Conservation (phyloP, 1,140 invertebrate species). For the Drosophila mayri region DNA sequence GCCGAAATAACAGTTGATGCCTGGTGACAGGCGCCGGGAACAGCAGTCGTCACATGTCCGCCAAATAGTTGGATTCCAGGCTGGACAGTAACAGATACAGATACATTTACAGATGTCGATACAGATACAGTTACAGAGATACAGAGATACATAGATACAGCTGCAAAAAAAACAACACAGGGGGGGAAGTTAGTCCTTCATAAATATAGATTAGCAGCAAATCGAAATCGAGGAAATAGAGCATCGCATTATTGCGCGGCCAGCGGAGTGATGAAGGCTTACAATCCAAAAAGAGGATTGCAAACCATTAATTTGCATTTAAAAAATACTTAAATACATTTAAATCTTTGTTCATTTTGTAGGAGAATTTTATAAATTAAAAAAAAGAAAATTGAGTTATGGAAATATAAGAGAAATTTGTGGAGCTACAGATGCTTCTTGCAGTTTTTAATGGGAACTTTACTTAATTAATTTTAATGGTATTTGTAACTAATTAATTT, state of each 20-base stretch:
- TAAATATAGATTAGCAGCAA: slow-evolving; percentile 76
- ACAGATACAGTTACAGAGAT: not conserved
- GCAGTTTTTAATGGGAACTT: not conserved
- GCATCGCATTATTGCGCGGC: slow-evolving; percentile 15
- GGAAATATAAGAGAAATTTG: not conserved
- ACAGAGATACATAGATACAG: not conserved
- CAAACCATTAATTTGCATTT: not conserved
- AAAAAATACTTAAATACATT: too few species aligned
- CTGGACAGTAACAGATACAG: slow-evolving; percentile 14
- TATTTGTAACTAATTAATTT: not conserved
- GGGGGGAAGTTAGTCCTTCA: slow-evolving; percentile 34
- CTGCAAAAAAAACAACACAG: too few species aligned
- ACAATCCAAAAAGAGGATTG: slow-evolving; percentile 1
- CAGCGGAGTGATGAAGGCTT: not conserved
- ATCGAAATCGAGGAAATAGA: slow-evolving; percentile 47
- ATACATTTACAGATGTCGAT: slow-evolving; percentile 4
- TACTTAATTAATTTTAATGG: not conserved
- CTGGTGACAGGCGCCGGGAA: slow-evolving; percentile 50
- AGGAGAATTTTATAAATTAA: not conserved
- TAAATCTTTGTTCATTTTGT: not conserved
- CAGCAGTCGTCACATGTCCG: slow-evolving; percentile 50
- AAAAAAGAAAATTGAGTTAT: not conserved
- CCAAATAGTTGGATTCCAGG: slow-evolving; percentile 22
- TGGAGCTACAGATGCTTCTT: not conserved
- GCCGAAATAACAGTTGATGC: slow-evolving; percentile 67